Percentiles rank a stretch among this genome's conserved stretches.
These are phyloP conservation scores for Caenorhabditis remanei DNA, from an alignment of 1,140 invertebrate genomes.

Conservation along the genomic window DNA sequence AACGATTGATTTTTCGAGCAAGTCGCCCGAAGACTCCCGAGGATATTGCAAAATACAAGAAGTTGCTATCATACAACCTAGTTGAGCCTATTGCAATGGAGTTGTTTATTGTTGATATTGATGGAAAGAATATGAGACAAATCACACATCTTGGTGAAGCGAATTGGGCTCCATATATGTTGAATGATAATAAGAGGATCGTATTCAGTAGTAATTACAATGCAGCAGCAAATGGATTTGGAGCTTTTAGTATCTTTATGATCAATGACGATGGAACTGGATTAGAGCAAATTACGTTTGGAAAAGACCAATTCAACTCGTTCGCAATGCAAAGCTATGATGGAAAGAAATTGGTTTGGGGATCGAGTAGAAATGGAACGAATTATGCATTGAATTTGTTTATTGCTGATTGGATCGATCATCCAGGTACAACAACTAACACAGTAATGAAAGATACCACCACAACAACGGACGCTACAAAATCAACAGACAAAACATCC, in stretches of 20 bases:
- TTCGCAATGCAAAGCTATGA: constrained; percentile 69
- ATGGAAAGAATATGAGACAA: constrained; percentile 65
- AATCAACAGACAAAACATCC: not conserved
- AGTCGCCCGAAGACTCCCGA: constrained; percentile 67
- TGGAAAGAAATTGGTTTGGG: constrained; percentile 70
- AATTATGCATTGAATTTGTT: constrained; percentile 69
- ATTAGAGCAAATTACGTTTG: constrained; percentile 68
- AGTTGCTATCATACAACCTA: constrained; percentile 64
- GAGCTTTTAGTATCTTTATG: constrained; percentile 67
- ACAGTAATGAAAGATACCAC: not conserved
- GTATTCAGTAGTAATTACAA: constrained; percentile 66
- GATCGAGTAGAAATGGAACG: constrained; percentile 57
- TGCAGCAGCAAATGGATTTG: constrained; percentile 63
- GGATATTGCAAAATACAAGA: constrained; percentile 69
- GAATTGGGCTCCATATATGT: constrained; percentile 72
- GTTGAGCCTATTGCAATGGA: constrained; percentile 71
- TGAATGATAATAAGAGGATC: constrained; percentile 70
- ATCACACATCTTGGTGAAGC: constrained; percentile 68
- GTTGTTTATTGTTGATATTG: constrained; percentile 67
- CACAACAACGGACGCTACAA: not conserved
- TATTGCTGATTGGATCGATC: constrained; percentile 70
- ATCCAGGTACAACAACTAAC: not conserved
- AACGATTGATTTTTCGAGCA: constrained; percentile 68
- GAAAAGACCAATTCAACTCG: constrained; percentile 66
- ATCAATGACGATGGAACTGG: constrained; percentile 71